phyloP scores from a whole-genome alignment of 2,888 invertebrate genomes.

The Cephus pygmeus region DNA sequence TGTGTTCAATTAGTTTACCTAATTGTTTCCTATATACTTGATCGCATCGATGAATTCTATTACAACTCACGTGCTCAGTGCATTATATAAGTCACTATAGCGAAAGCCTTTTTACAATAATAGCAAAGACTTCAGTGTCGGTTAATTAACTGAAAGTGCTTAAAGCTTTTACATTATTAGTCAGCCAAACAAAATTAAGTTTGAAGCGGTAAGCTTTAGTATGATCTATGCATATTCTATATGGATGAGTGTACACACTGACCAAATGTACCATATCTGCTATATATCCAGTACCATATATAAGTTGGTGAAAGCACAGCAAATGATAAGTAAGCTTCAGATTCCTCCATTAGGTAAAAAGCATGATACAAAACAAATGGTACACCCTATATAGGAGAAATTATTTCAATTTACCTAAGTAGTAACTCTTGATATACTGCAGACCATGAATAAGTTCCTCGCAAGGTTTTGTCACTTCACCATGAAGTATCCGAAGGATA shows the following conservation, averaged over 20 bases:
- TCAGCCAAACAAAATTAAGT: background rate
- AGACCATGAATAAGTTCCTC: slow-evolving; percentile 61
- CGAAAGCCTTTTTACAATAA: background rate
- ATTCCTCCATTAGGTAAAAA: background rate
- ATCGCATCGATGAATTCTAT: background rate
- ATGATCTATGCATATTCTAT: background rate
- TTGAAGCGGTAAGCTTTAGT: background rate
- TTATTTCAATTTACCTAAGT: slow-evolving; percentile 61
- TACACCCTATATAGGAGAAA: background rate
- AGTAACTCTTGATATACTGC: slow-evolving; percentile 61
- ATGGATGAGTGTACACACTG: background rate
- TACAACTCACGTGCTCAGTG: background rate
- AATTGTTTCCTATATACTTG: background rate
- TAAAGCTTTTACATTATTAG: background rate
- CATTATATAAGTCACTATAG: background rate
- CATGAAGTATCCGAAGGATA: slow-evolving; percentile 50
- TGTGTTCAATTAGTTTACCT: background rate
- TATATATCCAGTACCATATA: no score
- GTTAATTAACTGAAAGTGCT: background rate
- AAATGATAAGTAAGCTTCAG: no score
- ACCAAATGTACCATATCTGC: no score
- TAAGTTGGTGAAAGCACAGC: no score
- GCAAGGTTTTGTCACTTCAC: slow-evolving; percentile 55
- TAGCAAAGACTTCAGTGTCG: background rate
- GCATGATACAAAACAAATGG: background rate